phyloP scores from a whole-genome alignment of 2,797 vertebrate genomes.

The Ambastaia sidthimunki region DNA sequence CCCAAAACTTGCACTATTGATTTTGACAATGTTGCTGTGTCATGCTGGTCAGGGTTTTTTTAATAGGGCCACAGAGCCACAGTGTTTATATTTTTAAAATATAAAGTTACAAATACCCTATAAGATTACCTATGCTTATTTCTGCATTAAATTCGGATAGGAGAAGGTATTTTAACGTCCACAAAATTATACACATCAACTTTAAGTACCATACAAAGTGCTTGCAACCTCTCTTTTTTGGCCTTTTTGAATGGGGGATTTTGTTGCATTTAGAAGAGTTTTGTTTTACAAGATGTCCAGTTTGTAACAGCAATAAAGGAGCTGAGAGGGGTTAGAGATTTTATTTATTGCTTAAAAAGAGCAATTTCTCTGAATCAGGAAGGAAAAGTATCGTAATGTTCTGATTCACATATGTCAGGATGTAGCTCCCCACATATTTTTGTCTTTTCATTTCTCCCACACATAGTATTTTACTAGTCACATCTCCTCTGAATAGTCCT shows the following conservation, averaged over 20 bases:
- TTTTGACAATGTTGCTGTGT: not conserved
- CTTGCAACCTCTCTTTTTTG: not conserved
- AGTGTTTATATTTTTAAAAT: not conserved
- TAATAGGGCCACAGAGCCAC: not conserved
- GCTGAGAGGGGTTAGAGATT: constrained; percentile 21
- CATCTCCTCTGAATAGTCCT: constrained; percentile 35
- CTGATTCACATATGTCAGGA: constrained; percentile 32
- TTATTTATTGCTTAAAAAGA: constrained; percentile 28
- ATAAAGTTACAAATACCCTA: not conserved
- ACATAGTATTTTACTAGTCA: constrained; percentile 33
- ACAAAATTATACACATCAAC: not conserved
- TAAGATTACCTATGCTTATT: not conserved
- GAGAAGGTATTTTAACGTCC: constrained; percentile 6
- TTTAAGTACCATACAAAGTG: not conserved
- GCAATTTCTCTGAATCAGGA: constrained; percentile 14
- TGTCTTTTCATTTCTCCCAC: constrained; percentile 23
- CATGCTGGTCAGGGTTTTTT: not conserved
- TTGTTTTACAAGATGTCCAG: constrained; percentile 33
- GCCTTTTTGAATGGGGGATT: not conserved
- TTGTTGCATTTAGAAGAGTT: constrained; percentile 6
- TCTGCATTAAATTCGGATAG: constrained; percentile 1
- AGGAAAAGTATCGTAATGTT: constrained; percentile 3
- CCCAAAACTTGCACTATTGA: not conserved
- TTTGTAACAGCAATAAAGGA: constrained; percentile 18
- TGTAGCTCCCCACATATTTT: constrained; percentile 26